Base-by-base conservation (phyloP, 1,140 invertebrate species). In the Carposina sasakii region DNA sequence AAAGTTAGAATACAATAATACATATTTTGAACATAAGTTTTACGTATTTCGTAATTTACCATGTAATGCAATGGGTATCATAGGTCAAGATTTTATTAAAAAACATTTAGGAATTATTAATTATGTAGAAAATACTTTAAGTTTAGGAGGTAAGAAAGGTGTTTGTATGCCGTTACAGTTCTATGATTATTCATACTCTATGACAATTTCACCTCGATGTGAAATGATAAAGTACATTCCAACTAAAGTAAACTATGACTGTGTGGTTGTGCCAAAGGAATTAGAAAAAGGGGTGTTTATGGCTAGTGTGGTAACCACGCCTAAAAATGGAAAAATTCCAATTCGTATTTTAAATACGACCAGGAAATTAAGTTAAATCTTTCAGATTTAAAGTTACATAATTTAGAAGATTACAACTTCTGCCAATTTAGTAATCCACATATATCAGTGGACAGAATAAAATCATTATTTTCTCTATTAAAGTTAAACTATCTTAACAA, bases 281-380 rank as follows among this genome's bases (percentile, higher is more conserved):
- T 31, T 46, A 5, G 33, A 31, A 23, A 20, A 33, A 4, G 30
- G 43, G 8, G 43, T 46, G 5, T 46, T 34, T 15, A 9, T 46
- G 23, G 28, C 43, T 13, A 21, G 31, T 1, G 16, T 30, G 21
- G 2, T 34, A 36, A 19, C 28, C 10, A 33, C 28, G 16, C 15
- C 31, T 3, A 46, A 34, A 15, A 31, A 17, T 13, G 31, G 31
- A 1, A 23, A 15, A 16, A 46, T 46, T 19, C 43, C 28, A 23
- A 34, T 46, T 22, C 22, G 36, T 12, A 22, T 46, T 22, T 23
- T 46, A 13, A 46, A 46, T 23, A 46, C 43, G 43, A 34, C n/a
- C 16, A 13, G 13, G 43, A 46, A 46, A 31, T 34, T 3, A 28
- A 33, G 4, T 20, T 44, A 3, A 44, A 19, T 31, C 30, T 31